These are phyloP conservation scores for Coenonympha glycerion DNA, from an alignment of 2,888 invertebrate genomes.

Conservation along the genomic window DNA sequence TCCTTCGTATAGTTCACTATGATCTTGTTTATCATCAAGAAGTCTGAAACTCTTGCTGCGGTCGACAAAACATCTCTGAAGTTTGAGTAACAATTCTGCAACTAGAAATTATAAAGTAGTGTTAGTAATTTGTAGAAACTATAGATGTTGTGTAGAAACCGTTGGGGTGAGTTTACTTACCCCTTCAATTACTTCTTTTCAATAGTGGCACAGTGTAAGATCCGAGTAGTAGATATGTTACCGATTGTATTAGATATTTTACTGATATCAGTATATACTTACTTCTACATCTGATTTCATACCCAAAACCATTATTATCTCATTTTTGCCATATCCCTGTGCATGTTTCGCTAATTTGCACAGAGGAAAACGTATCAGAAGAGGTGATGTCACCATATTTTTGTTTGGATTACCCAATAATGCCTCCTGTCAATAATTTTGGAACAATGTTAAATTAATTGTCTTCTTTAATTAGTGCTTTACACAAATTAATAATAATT, in stretches of 20 bases:
- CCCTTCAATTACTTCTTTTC: too few relatives aligned
- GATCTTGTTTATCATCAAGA: constrained; percentile 42
- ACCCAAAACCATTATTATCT: constrained; percentile 41
- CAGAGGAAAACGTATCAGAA: constrained; percentile 39
- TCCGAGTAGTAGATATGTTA: too few relatives aligned
- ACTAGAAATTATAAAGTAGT: constrained; percentile 31
- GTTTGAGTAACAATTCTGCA: constrained; percentile 34
- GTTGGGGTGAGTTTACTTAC: too few relatives aligned
- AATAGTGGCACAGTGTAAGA: background rate
- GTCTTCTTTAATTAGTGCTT: too few relatives aligned
- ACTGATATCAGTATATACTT: background rate
- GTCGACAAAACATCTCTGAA: too few relatives aligned
- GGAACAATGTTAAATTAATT: too few relatives aligned
- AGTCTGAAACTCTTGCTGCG: constrained; percentile 26
- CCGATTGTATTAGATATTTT: too few relatives aligned
- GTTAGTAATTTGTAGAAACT: too few relatives aligned
- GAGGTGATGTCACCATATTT: constrained; percentile 39
- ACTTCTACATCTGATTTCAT: constrained; percentile 22
- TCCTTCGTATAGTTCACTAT: constrained; percentile 40
- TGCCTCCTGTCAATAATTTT: constrained; percentile 37
- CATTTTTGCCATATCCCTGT: constrained; percentile 33
- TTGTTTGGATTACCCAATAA: constrained; percentile 31
- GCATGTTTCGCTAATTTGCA: constrained; percentile 46
- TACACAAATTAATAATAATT: too few relatives aligned
- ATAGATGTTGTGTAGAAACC: too few relatives aligned